phyloP scores from a whole-genome alignment of 2,113 vertebrate species.

The Setophaga petechia region DNA sequence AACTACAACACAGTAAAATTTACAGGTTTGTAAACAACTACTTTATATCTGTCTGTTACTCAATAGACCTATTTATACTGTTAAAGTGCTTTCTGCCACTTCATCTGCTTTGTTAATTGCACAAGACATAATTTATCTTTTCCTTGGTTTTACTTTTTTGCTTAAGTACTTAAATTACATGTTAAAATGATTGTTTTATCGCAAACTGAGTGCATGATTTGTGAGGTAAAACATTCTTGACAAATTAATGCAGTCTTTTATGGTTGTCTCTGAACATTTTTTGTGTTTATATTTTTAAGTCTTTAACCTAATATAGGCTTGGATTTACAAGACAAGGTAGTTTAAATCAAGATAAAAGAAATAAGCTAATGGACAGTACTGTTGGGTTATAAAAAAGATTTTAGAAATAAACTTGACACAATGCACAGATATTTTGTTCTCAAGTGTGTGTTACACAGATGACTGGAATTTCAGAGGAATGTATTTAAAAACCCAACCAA shows the following conservation, averaged over 20 bases:
- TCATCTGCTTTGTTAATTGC: neutral
- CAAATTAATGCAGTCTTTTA: slow-evolving; percentile 26
- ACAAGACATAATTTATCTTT: neutral
- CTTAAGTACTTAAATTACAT: neutral
- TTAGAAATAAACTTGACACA: slow-evolving; percentile 29
- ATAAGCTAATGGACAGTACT: slow-evolving; percentile 27
- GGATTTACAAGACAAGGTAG: slow-evolving; percentile 26
- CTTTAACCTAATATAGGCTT: slow-evolving; percentile 5
- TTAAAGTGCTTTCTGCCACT: neutral
- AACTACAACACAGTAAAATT: neutral
- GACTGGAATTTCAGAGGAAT: slow-evolving; percentile 59
- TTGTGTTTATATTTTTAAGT: slow-evolving; percentile 18
- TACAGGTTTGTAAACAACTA: neutral
- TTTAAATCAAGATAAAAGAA: slow-evolving; percentile 42
- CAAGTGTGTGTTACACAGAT: slow-evolving; percentile 33
- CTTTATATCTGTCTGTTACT: neutral
- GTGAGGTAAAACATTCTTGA: neutral
- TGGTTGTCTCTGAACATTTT: slow-evolving; percentile 13
- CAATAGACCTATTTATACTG: neutral
- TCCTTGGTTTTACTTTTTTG: neutral
- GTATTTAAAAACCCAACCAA: neutral
- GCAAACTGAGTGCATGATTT: neutral
- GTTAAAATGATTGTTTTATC: neutral
- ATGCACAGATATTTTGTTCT: slow-evolving; percentile 36
- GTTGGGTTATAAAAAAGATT: neutral